Conservation (phyloP, 2,888 invertebrate genomes). For the Selenia dentaria region DNA sequence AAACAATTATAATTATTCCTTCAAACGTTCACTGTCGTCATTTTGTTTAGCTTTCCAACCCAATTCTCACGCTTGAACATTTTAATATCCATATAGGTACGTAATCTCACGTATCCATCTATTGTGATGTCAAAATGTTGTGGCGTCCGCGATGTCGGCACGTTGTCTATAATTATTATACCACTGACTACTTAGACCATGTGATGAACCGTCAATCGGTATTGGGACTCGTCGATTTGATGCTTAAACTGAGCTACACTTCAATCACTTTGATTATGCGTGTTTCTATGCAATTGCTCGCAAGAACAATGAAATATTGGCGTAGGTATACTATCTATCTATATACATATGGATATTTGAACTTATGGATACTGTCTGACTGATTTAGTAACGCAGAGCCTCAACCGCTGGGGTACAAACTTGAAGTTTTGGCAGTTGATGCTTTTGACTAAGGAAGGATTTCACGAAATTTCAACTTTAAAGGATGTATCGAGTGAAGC, state of each 20-base stretch:
- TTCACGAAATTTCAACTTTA: too few species aligned
- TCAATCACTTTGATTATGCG: slow-evolving; percentile 8
- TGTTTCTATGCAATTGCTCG: too few species aligned
- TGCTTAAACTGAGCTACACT: slow-evolving; percentile 33
- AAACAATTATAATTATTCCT: too few species aligned
- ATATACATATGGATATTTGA: too few species aligned
- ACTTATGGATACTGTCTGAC: too few species aligned
- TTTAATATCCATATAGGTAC: slow-evolving; percentile 13
- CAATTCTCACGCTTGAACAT: slow-evolving; percentile 22
- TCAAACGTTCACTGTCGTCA: slow-evolving; percentile 1
- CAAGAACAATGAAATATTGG: too few species aligned
- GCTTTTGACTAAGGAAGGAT: too few species aligned
- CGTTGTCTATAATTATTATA: slow-evolving; percentile 59
- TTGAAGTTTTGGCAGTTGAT: too few species aligned
- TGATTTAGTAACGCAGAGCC: too few species aligned
- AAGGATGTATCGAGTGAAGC: too few species aligned
- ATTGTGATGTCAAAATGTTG: slow-evolving; percentile 66
- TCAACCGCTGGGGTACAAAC: too few species aligned
- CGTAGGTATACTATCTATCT: too few species aligned
- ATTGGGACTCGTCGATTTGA: slow-evolving; percentile 38
- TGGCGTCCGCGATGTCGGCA: slow-evolving; percentile 47
- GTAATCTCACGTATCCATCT: slow-evolving; percentile 31
- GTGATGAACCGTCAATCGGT: slow-evolving; percentile 47
- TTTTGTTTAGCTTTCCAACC: background rate
- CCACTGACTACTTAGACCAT: slow-evolving; percentile 53